Evolutionary conservation across 2,888 invertebrate genomes (phyloP).

Genomic region (Drosophila mulleri): DNA sequence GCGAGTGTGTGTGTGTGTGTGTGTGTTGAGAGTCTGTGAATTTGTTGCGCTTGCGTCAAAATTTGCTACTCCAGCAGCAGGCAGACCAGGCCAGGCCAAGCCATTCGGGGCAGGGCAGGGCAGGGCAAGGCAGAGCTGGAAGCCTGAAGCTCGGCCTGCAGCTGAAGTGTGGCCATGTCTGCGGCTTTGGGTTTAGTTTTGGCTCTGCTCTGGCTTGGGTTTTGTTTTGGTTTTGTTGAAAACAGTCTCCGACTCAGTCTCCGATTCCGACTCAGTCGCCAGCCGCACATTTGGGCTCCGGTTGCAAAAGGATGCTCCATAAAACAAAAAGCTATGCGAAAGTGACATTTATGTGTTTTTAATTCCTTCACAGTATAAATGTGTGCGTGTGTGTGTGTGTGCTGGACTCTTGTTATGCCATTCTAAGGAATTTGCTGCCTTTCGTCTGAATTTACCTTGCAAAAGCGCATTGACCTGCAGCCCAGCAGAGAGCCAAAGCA

Average conservation of each 20-base stretch:
- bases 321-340: constrained; percentile 76
- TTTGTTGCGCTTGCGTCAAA: constrained; percentile 76
- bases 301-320: constrained; percentile 66
- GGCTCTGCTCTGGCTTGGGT: constrained; percentile 19
- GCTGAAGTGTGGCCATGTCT: constrained; percentile 67
- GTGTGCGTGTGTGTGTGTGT: constrained; percentile 5
- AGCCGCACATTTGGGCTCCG: constrained; percentile 4
- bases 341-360: constrained; percentile 80
- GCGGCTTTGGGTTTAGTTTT: constrained; percentile 56
- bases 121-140: constrained; percentile 1
- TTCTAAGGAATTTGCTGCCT: constrained; percentile 62
- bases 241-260: not conserved
- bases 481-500: constrained; percentile 5
- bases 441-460: constrained; percentile 69
- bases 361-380: constrained; percentile 54
- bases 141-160: constrained; percentile 50
- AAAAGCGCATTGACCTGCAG: constrained; percentile 70
- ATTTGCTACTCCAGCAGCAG: constrained; percentile 55
- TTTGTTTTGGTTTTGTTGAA: constrained; percentile 26
- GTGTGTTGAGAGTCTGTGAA: constrained; percentile 44
- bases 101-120: not conserved
- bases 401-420: constrained; percentile 49
- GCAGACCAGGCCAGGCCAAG: not conserved
- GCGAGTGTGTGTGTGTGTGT: constrained; percentile 24
- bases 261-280: constrained; percentile 7